Evolutionary conservation across 2,113 vertebrate genomes (phyloP).

Genomic region (Chinchilla lanigera): DNA sequence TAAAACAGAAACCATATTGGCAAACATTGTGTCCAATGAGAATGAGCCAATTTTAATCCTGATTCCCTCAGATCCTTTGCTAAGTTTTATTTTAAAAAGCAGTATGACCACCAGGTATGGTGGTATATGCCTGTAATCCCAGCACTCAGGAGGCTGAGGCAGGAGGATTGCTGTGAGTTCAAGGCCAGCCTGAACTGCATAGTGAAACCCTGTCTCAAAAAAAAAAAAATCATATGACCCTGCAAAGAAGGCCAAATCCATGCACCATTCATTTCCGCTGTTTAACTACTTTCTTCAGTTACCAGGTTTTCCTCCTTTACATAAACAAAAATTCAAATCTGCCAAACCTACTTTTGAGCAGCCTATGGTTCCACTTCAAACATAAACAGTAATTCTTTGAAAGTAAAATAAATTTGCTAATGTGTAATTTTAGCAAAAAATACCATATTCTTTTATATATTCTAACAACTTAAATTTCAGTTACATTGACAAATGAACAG

Average conservation of each 20-base stretch:
- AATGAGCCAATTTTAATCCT: background rate
- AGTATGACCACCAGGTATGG: background rate
- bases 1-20: background rate
- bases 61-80: background rate
- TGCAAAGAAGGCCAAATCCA: background rate
- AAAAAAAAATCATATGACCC: background rate
- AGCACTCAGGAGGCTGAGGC: too few relatives aligned
- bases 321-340: background rate
- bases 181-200: too few relatives aligned
- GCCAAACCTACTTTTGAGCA: background rate
- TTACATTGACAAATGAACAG: background rate
- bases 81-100: conserved; percentile 23
- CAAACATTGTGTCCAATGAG: background rate
- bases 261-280: background rate
- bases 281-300: background rate
- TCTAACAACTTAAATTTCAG: conserved; percentile 50
- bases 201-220: too few relatives aligned
- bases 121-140: too few relatives aligned
- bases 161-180: too few relatives aligned
- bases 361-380: background rate
- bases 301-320: background rate
- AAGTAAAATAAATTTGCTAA: background rate
- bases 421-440: background rate
- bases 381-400: background rate
- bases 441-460: background rate